Conservation (phyloP, 2,113 vertebrate genomes). For the Zeus faber region DNA sequence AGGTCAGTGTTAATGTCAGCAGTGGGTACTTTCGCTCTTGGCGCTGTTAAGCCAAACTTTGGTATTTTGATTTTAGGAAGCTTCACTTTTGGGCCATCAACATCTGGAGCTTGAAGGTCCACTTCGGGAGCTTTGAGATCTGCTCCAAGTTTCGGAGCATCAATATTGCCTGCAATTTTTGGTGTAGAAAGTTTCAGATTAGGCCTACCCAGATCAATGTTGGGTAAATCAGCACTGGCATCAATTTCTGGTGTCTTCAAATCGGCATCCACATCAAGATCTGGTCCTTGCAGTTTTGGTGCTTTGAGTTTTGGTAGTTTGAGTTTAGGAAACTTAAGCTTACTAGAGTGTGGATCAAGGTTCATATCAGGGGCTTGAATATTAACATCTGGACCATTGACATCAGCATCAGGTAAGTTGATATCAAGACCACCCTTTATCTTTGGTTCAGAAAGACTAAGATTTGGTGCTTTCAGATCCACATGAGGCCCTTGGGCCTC, state of each 20-base stretch:
- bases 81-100: conserved; percentile 46
- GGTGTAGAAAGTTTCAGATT: conserved; percentile 18
- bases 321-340: conserved; percentile 36
- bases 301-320: conserved; percentile 52
- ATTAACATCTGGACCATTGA: conserved; percentile 40
- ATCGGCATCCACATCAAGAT: conserved; percentile 32
- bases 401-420: conserved; percentile 33
- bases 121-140: conserved; percentile 25
- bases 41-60: conserved; percentile 38
- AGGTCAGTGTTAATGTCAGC: conserved; percentile 34
- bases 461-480: conserved; percentile 41
- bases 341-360: conserved; percentile 24
- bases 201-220: conserved; percentile 24
- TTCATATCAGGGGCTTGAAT: conserved; percentile 19
- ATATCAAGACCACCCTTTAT: conserved; percentile 37
- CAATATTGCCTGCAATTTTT: conserved; percentile 12
- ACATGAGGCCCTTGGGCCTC: conserved; percentile 32
- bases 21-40: conserved; percentile 44
- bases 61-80: conserved; percentile 51
- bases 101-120: conserved; percentile 35
- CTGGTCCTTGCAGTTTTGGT: conserved; percentile 34
- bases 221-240: conserved; percentile 37
- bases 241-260: conserved; percentile 37
- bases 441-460: conserved; percentile 47
- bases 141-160: conserved; percentile 19